Evolutionary conservation across 2,113 vertebrate species (phyloP), one percentile per base, ranked within the genome.

Genomic region (Genyomyrus donnyi): DNA sequence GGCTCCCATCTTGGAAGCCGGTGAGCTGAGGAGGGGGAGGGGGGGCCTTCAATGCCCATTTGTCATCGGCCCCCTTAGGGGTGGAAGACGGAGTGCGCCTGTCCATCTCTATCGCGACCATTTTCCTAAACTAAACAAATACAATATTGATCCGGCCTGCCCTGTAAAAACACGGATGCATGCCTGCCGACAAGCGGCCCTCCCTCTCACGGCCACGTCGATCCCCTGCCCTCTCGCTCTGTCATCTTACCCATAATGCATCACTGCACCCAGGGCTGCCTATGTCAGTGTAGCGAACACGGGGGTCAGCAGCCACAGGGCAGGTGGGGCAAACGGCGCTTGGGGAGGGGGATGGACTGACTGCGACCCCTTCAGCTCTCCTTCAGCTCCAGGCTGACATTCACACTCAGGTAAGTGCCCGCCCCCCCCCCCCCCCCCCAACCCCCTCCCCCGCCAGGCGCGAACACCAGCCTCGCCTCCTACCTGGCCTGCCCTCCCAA

Each of bases 41-140:
- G 91, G 91, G 93, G 50, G 90, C 88, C 90, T 91, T 91, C 93
- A 91, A 92, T 92, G 88, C 90, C 92, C 90, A 95, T 95, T 95
- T 93, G 93, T 94, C 93, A 94, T 94, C 88, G 39, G 70, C 92
- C 90, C 93, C 93, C 91, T 91, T 88, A 91, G 92, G 92, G 91
- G 91, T 91, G 85, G 85, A 95, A 94, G 95, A 95, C 91, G 19
- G 93, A 95, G 92, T 93, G 92, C 88, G 89, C 89, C 92, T 94
- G 94, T 94, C 91, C 87, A 21, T 93, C 91, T 92, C 91, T 83
- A 90, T 89, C 90, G 91, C 92, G 91, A 94, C 94, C 94, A 94
- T 95, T 95, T 95, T 93, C 93, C 93, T 94, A 94, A 94, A 94
- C 93, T 93, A 94, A 94, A 94, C 93, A 95, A 94, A 95, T 91